Percentiles rank a stretch among this genome's conserved stretches.
phyloP scores from a whole-genome alignment of 2,888 invertebrate species.

The Apodemia hepburni region DNA sequence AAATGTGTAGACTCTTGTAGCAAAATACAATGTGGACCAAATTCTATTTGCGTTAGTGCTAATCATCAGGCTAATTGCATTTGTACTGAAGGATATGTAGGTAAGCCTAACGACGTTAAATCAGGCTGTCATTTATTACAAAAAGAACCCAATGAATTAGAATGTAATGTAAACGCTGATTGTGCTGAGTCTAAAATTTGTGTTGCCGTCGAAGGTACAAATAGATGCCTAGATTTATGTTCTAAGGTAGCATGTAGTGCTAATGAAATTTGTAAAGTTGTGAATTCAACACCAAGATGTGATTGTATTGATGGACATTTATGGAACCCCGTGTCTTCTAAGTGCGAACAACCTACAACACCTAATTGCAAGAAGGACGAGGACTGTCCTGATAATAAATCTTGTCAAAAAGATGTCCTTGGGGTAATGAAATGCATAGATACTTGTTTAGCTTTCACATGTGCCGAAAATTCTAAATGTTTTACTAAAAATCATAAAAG shows the following conservation, averaged over 20 bases:
- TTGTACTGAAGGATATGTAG: conserved; percentile 89
- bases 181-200: conserved; percentile 87
- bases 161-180: conserved; percentile 85
- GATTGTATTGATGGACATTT: conserved; percentile 88
- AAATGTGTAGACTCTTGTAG: conserved; percentile 94
- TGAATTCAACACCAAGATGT: conserved; percentile 87
- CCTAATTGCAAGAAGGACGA: conserved; percentile 87
- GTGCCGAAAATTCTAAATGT: conserved; percentile 91
- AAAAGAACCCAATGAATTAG: conserved; percentile 76
- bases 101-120: conserved; percentile 90
- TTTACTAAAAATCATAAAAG: conserved; percentile 86
- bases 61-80: conserved; percentile 93
- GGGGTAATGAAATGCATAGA: conserved; percentile 91
- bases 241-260: conserved; percentile 89
- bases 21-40: conserved; percentile 94
- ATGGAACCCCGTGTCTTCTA: conserved; percentile 91
- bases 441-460: conserved; percentile 90
- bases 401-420: conserved; percentile 91
- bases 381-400: conserved; percentile 85
- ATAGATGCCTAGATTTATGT: conserved; percentile 89
- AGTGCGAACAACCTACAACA: conserved; percentile 92
- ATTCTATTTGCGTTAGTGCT: conserved; percentile 91
- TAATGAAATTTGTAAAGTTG: conserved; percentile 89
- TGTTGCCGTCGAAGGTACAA: conserved; percentile 80
- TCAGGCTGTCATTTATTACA: conserved; percentile 89